A percentile compares a stretch with the other conserved stretches of the same genome.
phyloP scores from a whole-genome alignment of 2,113 vertebrate genomes.

The Ginglymostoma cirratum region DNA sequence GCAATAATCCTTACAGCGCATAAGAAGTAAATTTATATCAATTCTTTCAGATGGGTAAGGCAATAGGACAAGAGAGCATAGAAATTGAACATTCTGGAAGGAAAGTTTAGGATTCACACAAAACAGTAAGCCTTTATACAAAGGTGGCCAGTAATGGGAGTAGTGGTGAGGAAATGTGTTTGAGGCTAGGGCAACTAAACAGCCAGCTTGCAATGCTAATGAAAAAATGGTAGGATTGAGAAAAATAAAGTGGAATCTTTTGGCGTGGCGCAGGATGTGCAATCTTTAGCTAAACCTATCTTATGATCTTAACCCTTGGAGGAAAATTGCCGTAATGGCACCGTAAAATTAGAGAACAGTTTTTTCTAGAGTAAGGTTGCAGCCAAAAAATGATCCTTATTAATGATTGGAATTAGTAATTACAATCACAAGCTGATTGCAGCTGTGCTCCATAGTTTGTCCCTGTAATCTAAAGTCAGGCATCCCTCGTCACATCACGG shows the following conservation, averaged over 20 bases:
- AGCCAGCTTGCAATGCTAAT: neutral
- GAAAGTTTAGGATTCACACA: neutral
- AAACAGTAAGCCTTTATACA: neutral
- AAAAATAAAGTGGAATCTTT: neutral
- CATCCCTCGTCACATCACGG: neutral
- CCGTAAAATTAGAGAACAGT: constrained; percentile 29
- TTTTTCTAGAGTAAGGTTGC: constrained; percentile 12
- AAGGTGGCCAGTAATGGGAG: neutral
- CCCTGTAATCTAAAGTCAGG: neutral
- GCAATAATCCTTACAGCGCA: neutral
- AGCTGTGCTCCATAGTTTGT: constrained; percentile 16
- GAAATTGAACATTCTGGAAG: neutral
- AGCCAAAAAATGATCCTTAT: constrained; percentile 28
- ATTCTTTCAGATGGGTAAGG: neutral
- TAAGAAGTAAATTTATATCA: neutral
- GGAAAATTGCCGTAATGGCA: constrained; percentile 6
- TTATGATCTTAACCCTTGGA: constrained; percentile 18
- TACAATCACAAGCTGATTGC: neutral
- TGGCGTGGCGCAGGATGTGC: neutral
- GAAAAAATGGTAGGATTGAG: neutral
- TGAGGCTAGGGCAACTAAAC: neutral
- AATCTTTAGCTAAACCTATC: neutral
- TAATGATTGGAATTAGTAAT: constrained; percentile 36
- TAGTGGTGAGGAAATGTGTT: neutral
- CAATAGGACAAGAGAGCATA: neutral